Base-by-base conservation (phyloP, 2,888 invertebrate species). In the Beris chalybata region DNA sequence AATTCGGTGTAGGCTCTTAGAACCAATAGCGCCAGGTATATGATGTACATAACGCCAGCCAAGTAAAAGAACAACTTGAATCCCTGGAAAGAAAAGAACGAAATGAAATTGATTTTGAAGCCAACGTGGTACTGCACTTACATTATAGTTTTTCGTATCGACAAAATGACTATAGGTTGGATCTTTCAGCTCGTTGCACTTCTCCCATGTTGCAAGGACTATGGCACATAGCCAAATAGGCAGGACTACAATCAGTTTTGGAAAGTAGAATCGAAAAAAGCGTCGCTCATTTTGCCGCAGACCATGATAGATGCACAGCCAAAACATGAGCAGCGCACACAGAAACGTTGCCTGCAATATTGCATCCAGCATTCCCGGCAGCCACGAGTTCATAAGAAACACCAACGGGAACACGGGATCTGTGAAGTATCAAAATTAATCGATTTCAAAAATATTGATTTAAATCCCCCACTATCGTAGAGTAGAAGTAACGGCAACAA, bases 301-400 rank as follows among this genome's bases (percentile, higher is more conserved):
- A 2, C 97, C 97, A 77, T 98, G 97, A 81, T 97, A 97, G 71
- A 95, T 89, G 72, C 95, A 94, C 13, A 98, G 85, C 97, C 97
- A 97, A 75, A 96, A 97, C 75, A 97, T 84, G 71, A 97, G 83
- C 67, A 98, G 84, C 5, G 89, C 89, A 71, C 91, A 91, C 0
- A 97, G 83, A 79, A 97, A 97, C 1, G 92, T 89, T 0, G 93
- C 91, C 82, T 97, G 97, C 72, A 95, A 88, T 53, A 95, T 77
- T 0, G 94, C 91, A 79, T 97, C 97, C 72, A 96, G 77, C 84
- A 97, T 89, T n/a, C 94, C 93, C 0, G 96, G 95, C 66, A 95
- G 82, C 87, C 93, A 92, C 13, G 95, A 92, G 74, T 93, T 90
- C 52, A 93, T 84, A 66, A 97, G 85, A 77, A 97, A 92, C 70